These are phyloP conservation scores for Ascaphus truei DNA, from an alignment of 2,113 vertebrate genomes.

Conservation along the genomic window DNA sequence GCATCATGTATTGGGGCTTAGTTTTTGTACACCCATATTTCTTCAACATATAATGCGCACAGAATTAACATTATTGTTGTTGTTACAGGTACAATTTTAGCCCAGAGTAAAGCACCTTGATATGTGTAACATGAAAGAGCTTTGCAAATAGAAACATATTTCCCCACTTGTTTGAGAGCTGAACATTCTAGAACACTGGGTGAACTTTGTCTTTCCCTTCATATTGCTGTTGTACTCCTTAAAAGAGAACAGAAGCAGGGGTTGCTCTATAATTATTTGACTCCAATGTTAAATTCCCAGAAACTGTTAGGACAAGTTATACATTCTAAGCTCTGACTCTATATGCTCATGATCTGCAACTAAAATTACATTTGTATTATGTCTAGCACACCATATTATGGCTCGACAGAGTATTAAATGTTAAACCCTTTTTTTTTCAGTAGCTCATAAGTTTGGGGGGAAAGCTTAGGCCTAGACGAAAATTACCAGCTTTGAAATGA, in stretches of 20 bases:
- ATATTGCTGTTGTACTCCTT: too few relatives aligned
- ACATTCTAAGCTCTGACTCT: constrained; percentile 1
- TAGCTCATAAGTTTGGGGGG: constrained; percentile 23
- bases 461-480: constrained; percentile 14
- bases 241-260: not conserved
- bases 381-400: constrained; percentile 19
- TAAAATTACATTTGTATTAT: constrained; percentile 25
- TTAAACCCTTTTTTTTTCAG: constrained; percentile 27
- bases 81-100: too few relatives aligned
- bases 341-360: constrained; percentile 5
- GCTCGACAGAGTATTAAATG: constrained; percentile 24
- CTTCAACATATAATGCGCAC: too few relatives aligned
- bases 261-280: not conserved
- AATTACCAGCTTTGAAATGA: constrained; percentile 27
- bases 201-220: too few relatives aligned
- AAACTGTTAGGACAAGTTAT: constrained; percentile 1
- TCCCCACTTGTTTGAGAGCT: too few relatives aligned
- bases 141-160: too few relatives aligned
- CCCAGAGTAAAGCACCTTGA: too few relatives aligned
- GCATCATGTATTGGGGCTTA: too few relatives aligned
- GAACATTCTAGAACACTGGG: too few relatives aligned
- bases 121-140: too few relatives aligned
- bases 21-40: too few relatives aligned
- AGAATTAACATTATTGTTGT: too few relatives aligned
- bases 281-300: not conserved